Evolutionary conservation across 2,113 vertebrate species (phyloP).

Genomic region (Cyphomyrus discorhynchus): DNA sequence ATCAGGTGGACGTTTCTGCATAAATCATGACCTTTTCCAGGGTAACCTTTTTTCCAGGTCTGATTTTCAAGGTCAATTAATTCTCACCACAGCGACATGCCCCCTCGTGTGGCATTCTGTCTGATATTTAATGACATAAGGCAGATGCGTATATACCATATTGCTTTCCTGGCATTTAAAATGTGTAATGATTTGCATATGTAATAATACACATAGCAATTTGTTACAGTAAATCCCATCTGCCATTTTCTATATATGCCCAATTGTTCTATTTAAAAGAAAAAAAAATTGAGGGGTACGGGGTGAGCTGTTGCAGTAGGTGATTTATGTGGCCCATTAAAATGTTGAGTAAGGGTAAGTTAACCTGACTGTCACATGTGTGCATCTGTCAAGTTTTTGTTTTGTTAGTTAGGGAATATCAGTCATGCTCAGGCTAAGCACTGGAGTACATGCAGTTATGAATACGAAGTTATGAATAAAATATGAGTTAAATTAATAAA

Average conservation of each 20-base stretch:
- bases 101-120: not conserved
- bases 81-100: not conserved
- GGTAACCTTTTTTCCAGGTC: not conserved
- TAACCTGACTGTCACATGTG: constrained; percentile 6
- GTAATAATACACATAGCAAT: constrained; percentile 4
- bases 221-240: constrained; percentile 3
- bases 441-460: not conserved
- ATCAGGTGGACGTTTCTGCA: not conserved
- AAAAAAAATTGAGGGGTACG: not conserved
- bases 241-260: constrained; percentile 9
- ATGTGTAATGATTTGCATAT: not conserved
- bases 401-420: not conserved
- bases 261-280: constrained; percentile 13
- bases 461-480: not conserved
- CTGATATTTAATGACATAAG: not conserved
- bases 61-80: not conserved
- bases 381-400: not conserved
- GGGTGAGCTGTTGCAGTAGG: not conserved
- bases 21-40: not conserved
- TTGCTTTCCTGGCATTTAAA: constrained; percentile 9
- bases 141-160: not conserved
- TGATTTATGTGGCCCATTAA: constrained; percentile 8
- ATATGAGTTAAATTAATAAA: not conserved
- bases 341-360: constrained; percentile 18
- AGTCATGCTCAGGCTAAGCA: not conserved